Evolutionary conservation across 2,888 invertebrate species (phyloP).

Genomic region (Pasiphila rectangulata): DNA sequence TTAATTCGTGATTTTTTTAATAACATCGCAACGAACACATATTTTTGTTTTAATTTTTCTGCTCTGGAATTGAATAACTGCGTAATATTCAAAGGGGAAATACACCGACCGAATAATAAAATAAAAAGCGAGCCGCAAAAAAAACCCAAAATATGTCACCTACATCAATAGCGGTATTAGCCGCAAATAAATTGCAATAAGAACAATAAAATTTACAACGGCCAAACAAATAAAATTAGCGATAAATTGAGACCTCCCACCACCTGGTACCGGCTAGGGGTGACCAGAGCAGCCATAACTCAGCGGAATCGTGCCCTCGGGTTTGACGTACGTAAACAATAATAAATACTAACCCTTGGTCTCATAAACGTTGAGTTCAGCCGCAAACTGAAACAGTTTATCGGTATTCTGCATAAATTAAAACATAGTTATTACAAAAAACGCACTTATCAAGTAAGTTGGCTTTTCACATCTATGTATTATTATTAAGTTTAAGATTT

Average conservation of each 20-base stretch:
- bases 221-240: constrained; percentile 67
- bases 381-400: constrained; percentile 38
- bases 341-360: constrained; percentile 61
- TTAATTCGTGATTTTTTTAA: too few relatives aligned
- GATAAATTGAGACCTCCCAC: constrained; percentile 74
- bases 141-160: background rate
- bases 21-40: too few relatives aligned
- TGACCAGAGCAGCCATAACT: constrained; percentile 69
- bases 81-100: too few relatives aligned
- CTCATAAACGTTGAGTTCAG: constrained; percentile 53
- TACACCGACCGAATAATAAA: too few relatives aligned
- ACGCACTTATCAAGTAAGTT: too few relatives aligned
- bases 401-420: constrained; percentile 5
- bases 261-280: constrained; percentile 59
- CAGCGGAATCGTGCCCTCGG: constrained; percentile 71
- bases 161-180: background rate
- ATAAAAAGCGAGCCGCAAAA: constrained; percentile 10
- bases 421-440: background rate
- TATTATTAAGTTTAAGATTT: too few relatives aligned
- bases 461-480: too few relatives aligned
- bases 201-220: constrained; percentile 54
- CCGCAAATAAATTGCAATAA: constrained; percentile 28
- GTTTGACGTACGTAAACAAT: constrained; percentile 57
- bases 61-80: too few relatives aligned
- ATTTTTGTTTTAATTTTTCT: too few relatives aligned